Conservation (phyloP, 2,797 vertebrate genomes). For the Huso huso region DNA sequence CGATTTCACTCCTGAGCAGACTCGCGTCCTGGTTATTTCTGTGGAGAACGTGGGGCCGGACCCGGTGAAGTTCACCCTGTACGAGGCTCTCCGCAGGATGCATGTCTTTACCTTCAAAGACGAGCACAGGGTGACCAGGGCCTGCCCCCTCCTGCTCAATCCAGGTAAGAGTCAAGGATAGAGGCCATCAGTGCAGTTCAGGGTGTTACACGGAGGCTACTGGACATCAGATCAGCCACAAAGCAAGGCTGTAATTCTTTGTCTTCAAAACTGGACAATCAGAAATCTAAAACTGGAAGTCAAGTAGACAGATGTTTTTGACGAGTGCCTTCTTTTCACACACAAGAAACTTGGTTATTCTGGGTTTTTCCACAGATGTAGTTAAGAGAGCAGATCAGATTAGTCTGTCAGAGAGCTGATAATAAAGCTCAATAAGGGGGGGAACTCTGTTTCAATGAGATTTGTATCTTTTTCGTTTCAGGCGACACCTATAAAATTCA, state of each 20-base stretch:
- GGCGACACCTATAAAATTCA: constrained; percentile 56
- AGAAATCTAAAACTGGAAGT: no score
- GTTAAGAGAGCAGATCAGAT: no score
- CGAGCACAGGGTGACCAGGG: constrained; percentile 37
- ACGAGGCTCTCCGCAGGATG: constrained; percentile 37
- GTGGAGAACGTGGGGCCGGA: constrained; percentile 59
- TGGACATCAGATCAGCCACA: no score
- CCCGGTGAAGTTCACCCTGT: constrained; percentile 55
- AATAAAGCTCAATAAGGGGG: no score
- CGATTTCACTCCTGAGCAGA: constrained; percentile 13
- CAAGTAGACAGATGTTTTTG: no score
- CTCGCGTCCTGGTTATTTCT: constrained; percentile 30
- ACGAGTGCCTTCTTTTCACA: no score
- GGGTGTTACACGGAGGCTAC: no score
- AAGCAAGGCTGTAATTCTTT: no score
- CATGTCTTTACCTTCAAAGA: constrained; percentile 50
- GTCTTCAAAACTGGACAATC: no score
- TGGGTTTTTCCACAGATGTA: no score
- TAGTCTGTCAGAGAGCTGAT: no score
- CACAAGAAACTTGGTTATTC: no score
- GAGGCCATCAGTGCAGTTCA: neutral
- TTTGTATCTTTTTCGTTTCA: constrained; percentile 29
- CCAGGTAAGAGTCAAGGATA: constrained; percentile 57
- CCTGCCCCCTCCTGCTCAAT: constrained; percentile 49
- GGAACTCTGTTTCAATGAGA: neutral